Base-by-base conservation (phyloP, 2,797 vertebrate genomes). In the Rhodeus uyekii region DNA sequence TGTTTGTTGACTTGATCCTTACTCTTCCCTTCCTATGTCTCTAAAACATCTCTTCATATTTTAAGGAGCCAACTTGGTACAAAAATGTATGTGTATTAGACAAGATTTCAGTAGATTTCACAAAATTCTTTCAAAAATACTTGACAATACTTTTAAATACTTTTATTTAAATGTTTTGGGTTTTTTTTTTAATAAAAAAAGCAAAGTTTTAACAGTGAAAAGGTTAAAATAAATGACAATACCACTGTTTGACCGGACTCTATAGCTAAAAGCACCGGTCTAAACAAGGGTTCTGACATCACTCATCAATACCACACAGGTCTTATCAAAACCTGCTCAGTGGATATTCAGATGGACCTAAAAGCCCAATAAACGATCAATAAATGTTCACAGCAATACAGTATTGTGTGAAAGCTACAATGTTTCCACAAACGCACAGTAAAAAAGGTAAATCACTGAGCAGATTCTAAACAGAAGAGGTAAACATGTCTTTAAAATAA, bases 141-240 rank as follows among this genome's bases (percentile, higher is more conserved):
- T 78, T 9, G 24, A 12, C 44, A n/a, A n/a, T 84, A 84, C 42
- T 85, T 85, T 85, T 85, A 85, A 85, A 85, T 85, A 85, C 42
- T 81, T 85, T 85, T 85, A 85, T 85, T 85, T 81, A 85, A 85
- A 85, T 76, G 48, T 82, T n/a, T n/a, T n/a, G n/a, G n/a, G 29
- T 29, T 44, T 68, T 46, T 84, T 71, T 69, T 77, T 71, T 68
- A 24, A 24, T 74, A 72, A 81, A 81, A 81, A 81, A 84, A 80
- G 64, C 48, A 48, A 76, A 67, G 69, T 68, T 74, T 69, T 10
- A 82, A 82, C 81, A 76, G 81, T 82, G 64, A 76, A 82, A 82
- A 82, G 67, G 58, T 83, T 78, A 73, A 78, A 78, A 83, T 58
- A 83, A 78, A 78, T 63, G 82, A 83, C 48, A 81, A 75, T 75